Base-by-base conservation (phyloP, 2,113 vertebrate genomes). In the Oncorhynchus gorbuscha region DNA sequence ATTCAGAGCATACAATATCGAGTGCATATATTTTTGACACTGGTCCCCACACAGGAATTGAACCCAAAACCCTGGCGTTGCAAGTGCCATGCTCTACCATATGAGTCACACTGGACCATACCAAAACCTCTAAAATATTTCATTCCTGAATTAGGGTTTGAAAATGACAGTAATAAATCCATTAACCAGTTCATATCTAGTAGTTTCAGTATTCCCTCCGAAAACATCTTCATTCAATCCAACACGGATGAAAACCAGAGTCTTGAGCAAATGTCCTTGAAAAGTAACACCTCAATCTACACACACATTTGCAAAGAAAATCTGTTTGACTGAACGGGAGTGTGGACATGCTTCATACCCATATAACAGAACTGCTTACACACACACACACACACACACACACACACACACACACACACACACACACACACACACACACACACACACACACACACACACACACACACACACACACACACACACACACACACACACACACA, bases 251-350 rank as follows among this genome's bases (percentile, higher is more conserved):
- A 51, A 13, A 76, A 49, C 30, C 6, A 5, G n/a, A 65, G 55
- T 39, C 58, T 55, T 55, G 71, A 69, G 80, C 71, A 48, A 72
- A 12, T 74, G 72, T 51, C 68, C 71, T 79, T 81, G 65, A 67
- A 75, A 67, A 55, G 12, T 64, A 26, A 26, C 12, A 0, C 73
- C 72, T 80, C 35, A 55, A 55, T 55, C 51, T 55, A 16, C 16
- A 14, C 16, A 14, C 51, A 76, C 5, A 30, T 6, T 35, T 64
- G 62, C 76, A 71, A 30, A 72, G 39, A 45, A 45, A 30, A 64
- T 67, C 61, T 48, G 49, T 81, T 68, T 72, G 71, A 85, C 30
- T 45, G 61, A 76, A 22, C 58, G 2, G 32, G 30, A 75, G 49
- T 39, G 39, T 18, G 51, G 51, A 55, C 51, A 18, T 55, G 51